Percentiles rank a stretch among this genome's conserved stretches.
These are phyloP conservation scores for Pseudococcus jackbeardsleyi DNA, from an alignment of 2,888 invertebrate species.

Conservation along the genomic window DNA sequence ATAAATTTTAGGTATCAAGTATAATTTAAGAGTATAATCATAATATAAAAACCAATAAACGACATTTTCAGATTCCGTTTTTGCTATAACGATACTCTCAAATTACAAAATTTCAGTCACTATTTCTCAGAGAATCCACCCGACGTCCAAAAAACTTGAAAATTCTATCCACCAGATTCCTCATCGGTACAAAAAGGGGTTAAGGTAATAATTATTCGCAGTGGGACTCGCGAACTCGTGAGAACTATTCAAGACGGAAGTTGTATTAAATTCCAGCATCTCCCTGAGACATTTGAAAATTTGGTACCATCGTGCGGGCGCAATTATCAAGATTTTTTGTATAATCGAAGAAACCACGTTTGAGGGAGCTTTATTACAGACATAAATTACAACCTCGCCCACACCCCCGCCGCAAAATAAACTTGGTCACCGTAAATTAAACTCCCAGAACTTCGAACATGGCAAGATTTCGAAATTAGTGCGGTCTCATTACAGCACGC, in stretches of 20 bases:
- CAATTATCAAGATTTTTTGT: conserved; percentile 14
- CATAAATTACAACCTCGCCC: conserved; percentile 2
- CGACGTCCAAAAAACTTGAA: too few relatives aligned
- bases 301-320: conserved; percentile 4
- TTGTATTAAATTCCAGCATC: neutral
- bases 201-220: neutral
- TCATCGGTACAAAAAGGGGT: neutral
- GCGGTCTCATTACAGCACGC: neutral
- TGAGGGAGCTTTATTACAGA: conserved; percentile 20
- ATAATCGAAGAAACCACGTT: conserved; percentile 21
- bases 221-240: too few relatives aligned
- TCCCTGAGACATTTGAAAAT: neutral
- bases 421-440: conserved; percentile 38
- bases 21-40: too few relatives aligned
- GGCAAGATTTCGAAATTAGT: conserved; percentile 44
- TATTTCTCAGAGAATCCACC: too few relatives aligned
- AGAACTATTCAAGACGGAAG: neutral
- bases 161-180: too few relatives aligned
- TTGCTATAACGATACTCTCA: too few relatives aligned
- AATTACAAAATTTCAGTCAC: too few relatives aligned
- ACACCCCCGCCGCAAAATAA: neutral
- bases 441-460: neutral
- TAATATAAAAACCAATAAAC: too few relatives aligned
- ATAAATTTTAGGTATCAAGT: too few relatives aligned
- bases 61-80: too few relatives aligned